A percentile compares a stretch with the other conserved stretches of the same genome.
phyloP scores from a whole-genome alignment of 2,113 vertebrate species.

The Puntigrus tetrazona region DNA sequence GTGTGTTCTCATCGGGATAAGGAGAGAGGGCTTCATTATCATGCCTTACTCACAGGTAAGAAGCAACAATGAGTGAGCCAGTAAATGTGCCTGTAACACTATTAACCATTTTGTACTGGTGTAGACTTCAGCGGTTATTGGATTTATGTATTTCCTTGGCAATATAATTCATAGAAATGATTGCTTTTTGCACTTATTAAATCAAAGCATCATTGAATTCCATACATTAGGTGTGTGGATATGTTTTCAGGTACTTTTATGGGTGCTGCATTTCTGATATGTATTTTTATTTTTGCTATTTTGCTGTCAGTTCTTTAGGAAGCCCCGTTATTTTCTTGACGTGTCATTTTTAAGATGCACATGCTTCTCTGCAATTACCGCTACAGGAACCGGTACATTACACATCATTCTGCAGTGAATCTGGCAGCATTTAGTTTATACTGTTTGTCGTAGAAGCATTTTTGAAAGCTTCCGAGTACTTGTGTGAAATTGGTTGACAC shows the following conservation, averaged over 20 bases:
- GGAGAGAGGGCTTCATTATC: conserved; percentile 92
- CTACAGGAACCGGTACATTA: not conserved
- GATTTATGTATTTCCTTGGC: not conserved
- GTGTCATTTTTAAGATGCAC: not conserved
- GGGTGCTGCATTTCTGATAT: not conserved
- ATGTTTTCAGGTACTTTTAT: not conserved
- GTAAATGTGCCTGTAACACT: not conserved
- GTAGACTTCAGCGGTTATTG: not conserved
- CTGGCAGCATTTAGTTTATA: conserved; percentile 3
- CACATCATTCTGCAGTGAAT: not conserved
- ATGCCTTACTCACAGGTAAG: conserved; percentile 94
- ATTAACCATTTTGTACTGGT: not conserved
- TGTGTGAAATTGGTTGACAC: not conserved
- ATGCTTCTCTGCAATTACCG: not conserved
- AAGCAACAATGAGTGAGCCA: not conserved
- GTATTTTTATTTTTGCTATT: not conserved
- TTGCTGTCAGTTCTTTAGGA: not conserved
- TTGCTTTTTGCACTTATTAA: not conserved
- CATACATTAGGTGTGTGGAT: not conserved
- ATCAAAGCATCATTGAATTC: not conserved
- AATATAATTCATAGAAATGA: not conserved
- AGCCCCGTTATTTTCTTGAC: not conserved
- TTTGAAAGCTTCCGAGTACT: not conserved
- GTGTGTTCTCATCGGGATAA: conserved; percentile 94
- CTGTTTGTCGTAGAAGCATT: not conserved